These are phyloP conservation scores for Melozone crissalis DNA, from an alignment of 2,113 vertebrate genomes.

Conservation along the genomic window DNA sequence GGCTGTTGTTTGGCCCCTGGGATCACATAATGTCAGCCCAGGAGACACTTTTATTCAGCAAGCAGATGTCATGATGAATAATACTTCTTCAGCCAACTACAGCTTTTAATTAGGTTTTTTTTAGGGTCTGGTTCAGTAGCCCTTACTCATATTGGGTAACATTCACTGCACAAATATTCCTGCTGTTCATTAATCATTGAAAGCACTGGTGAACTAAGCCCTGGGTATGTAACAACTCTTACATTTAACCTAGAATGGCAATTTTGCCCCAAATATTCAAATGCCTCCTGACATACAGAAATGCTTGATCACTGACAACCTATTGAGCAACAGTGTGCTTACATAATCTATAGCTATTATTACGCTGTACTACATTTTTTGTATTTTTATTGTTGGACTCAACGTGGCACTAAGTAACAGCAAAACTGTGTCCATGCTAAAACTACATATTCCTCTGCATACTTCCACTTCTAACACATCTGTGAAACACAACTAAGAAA, in stretches of 20 bases:
- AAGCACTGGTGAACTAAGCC: neutral
- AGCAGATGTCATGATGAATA: neutral
- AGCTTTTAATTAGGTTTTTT: constrained; percentile 20
- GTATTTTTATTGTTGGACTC: neutral
- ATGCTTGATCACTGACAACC: neutral
- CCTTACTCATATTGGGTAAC: constrained; percentile 26
- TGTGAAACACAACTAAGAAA: neutral
- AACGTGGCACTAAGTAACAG: neutral
- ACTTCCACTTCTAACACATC: neutral
- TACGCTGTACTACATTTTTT: neutral
- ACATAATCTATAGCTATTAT: neutral
- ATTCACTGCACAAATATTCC: neutral
- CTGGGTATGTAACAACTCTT: neutral
- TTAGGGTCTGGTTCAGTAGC: constrained; percentile 13
- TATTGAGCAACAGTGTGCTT: neutral
- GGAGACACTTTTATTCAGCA: neutral
- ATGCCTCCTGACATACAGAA: neutral
- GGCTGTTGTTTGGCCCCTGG: neutral
- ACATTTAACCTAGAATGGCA: neutral
- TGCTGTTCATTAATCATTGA: neutral
- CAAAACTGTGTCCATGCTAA: neutral
- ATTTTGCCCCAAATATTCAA: neutral
- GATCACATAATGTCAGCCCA: neutral
- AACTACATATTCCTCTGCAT: neutral
- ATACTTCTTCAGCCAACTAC: neutral